Evolutionary conservation across 2,888 invertebrate genomes (phyloP).

Genomic region (Chrysolina haemoptera): DNA sequence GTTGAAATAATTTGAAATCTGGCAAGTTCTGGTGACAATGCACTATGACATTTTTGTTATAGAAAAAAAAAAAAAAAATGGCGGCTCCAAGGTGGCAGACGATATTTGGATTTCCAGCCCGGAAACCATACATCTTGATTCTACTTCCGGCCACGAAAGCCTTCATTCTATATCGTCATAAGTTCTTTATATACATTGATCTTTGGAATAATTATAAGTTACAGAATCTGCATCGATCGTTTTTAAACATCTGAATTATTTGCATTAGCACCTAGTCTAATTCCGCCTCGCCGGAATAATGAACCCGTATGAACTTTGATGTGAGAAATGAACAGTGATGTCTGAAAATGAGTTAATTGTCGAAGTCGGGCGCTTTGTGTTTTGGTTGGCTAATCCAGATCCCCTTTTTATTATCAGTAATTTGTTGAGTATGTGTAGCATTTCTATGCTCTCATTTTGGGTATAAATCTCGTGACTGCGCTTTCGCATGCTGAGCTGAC

Average conservation of each 20-base stretch:
- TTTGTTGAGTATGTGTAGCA: conserved; percentile 55
- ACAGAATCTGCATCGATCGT: background rate
- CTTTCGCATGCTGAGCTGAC: conserved; percentile 57
- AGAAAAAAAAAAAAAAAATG: too few relatives aligned
- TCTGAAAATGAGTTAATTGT: conserved; percentile 69
- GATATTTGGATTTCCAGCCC: too few relatives aligned
- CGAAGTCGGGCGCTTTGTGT: conserved; percentile 63
- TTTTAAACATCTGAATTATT: background rate
- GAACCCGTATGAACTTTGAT: conserved; percentile 71
- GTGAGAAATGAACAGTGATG: conserved; percentile 67
- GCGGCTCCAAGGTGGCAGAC: too few relatives aligned
- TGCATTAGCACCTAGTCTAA: conserved; percentile 40
- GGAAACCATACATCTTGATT: too few relatives aligned
- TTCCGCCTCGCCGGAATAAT: conserved; percentile 61
- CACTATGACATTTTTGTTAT: too few relatives aligned
- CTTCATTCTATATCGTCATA: too few relatives aligned
- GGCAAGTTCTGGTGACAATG: too few relatives aligned
- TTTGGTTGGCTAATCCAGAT: conserved; percentile 62
- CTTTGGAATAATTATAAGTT: background rate
- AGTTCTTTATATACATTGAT: background rate
- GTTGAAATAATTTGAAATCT: too few relatives aligned
- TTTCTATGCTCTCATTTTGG: conserved; percentile 51
- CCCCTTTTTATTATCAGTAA: conserved; percentile 61
- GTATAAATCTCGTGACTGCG: conserved; percentile 58
- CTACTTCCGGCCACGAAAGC: too few relatives aligned